Base-by-base conservation (phyloP, 2,113 vertebrate genomes). In the Lophochroa leadbeateri region DNA sequence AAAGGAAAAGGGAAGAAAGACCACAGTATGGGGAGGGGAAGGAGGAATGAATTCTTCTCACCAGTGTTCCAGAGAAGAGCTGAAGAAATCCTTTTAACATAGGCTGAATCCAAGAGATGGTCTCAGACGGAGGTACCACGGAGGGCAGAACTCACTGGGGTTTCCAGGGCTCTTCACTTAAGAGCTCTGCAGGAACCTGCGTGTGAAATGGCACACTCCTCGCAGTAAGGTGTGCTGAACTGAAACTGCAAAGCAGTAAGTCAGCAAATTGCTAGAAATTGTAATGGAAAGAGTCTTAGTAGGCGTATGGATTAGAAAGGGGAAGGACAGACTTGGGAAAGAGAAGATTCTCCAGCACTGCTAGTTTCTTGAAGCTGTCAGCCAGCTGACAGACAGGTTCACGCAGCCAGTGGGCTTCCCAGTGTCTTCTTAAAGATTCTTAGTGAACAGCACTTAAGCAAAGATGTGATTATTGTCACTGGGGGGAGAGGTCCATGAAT, bases 391-490 rank as follows among this genome's bases (percentile, higher is more conserved):
- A 13, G 85, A 44, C 58, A 28, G 53, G 6, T 3, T 67, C 2
- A 0, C 8, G 6, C 0, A 1, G 63, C 43, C 65, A 11, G 55
- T 29, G 82, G 41, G 17, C 3, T 82, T 75, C 37, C 20, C 28
- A 24, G 70, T 31, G 20, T 5, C 75, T 63, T 39, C n/a, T 55
- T 17, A 53, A 23, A 13, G 39, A n/a, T 28, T 68, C 49, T 49
- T 70, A 21, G 7, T 3, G 19, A 63, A 15, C 41, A 70, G 47
- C 27, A 77, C 47, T 44, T 27, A 10, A 43, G 23, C 5, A 12
- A 41, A 67, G 64, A 15, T 16, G 29, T n/a, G 23, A 9, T 46
- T 80, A 8, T 64, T 84, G 55, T 58, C 72, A 47, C 43, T 64
- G 47, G 25, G 20, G 41, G 17, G 61, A 23, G 61, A 77, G 47